Conservation (phyloP, 2,888 invertebrate species). For the Frankliniella intonsa region DNA sequence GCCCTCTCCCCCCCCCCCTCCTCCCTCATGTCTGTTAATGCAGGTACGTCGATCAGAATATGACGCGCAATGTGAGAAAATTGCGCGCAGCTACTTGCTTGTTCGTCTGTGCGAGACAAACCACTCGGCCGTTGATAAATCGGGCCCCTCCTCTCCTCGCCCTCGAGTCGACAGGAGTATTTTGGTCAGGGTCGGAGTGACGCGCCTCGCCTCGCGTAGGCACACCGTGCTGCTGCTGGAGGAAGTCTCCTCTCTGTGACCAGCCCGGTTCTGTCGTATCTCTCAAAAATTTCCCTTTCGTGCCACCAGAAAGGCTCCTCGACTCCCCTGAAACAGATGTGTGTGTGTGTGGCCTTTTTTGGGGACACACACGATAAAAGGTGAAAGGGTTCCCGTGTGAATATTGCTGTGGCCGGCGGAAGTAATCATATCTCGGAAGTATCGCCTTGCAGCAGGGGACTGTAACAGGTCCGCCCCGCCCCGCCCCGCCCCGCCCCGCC, state of each 20-base stretch:
- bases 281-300: neutral
- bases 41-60: neutral
- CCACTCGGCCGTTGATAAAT: too few relatives aligned
- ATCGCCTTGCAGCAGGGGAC: neutral
- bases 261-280: neutral
- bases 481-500: too few relatives aligned
- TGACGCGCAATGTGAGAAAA: neutral
- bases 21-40: neutral
- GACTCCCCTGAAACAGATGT: neutral
- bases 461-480: neutral
- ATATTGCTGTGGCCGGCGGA: neutral
- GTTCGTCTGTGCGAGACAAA: too few relatives aligned
- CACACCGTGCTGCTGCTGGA: neutral
- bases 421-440: conserved; percentile 1
- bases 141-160: too few relatives aligned
- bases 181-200: too few relatives aligned
- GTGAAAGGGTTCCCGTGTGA: conserved; percentile 3
- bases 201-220: too few relatives aligned
- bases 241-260: neutral
- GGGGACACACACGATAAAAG: neutral
- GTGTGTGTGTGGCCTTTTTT: neutral
- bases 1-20: too few relatives aligned
- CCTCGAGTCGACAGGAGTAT: too few relatives aligned
- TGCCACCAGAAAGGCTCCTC: neutral
- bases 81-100: neutral